A percentile compares a stretch with the other conserved stretches of the same genome.
These are phyloP conservation scores for Falco biarmicus DNA, from an alignment of 2,797 vertebrate genomes.

Conservation along the genomic window DNA sequence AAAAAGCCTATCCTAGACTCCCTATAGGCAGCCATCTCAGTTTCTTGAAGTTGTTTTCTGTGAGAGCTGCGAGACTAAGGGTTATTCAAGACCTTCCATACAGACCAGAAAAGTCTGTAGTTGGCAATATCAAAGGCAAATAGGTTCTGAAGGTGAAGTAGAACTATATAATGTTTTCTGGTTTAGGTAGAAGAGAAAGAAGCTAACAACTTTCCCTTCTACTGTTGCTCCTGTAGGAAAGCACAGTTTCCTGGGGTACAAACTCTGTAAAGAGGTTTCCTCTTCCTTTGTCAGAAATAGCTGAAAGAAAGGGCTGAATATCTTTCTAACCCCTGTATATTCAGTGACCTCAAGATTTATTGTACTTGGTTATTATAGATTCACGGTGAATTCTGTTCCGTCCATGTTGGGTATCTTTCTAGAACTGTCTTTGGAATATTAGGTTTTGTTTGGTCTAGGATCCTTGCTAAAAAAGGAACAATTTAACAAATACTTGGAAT, in stretches of 20 bases:
- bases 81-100: not conserved
- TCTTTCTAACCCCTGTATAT: not conserved
- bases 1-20: not conserved
- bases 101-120: not conserved
- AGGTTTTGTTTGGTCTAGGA: not conserved
- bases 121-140: not conserved
- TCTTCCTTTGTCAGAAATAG: not conserved
- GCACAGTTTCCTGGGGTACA: not conserved
- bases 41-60: not conserved
- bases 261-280: not conserved
- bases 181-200: not conserved
- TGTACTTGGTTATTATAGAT: not conserved
- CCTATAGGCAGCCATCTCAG: not conserved
- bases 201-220: not conserved
- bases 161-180: not conserved
- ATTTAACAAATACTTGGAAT: not conserved
- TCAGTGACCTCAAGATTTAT: not conserved
- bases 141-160: not conserved
- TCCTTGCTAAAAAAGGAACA: not conserved
- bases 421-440: not conserved
- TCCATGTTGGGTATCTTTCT: not conserved
- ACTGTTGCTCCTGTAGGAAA: not conserved
- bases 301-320: not conserved
- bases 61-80: not conserved
- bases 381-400: not conserved